phyloP scores from a whole-genome alignment of 35 echinoderm and acorn worm species.

The Ptychodera flava region DNA sequence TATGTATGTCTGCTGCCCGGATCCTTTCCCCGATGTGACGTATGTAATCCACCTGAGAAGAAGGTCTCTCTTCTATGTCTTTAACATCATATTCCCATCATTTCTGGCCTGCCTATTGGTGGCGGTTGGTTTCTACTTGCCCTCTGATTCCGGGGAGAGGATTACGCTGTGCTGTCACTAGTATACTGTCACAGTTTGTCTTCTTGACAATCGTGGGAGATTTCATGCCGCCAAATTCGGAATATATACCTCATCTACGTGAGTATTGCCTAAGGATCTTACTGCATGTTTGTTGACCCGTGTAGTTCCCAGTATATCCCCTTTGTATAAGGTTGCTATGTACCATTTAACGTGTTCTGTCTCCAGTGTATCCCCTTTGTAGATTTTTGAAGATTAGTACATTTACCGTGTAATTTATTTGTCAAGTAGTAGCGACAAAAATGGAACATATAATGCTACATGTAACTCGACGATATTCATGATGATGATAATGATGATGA shows the following conservation, averaged over 20 bases:
- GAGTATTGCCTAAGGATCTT: too few species aligned
- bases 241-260: conserved; percentile 5
- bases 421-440: too few species aligned
- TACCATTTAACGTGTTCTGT: too few species aligned
- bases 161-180: conserved; percentile 71
- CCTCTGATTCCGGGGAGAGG: conserved; percentile 89
- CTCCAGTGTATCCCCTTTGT: too few species aligned
- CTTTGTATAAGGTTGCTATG: too few species aligned
- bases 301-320: neutral
- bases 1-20: conserved; percentile 48
- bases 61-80: conserved; percentile 67
- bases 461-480: too few species aligned
- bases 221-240: conserved; percentile 74
- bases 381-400: too few species aligned
- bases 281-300: conserved; percentile 63
- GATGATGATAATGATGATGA: too few species aligned
- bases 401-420: too few species aligned
- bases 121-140: conserved; percentile 64
- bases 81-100: conserved; percentile 77
- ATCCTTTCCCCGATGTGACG: conserved; percentile 48
- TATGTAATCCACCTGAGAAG: conserved; percentile 53
- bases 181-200: conserved; percentile 74
- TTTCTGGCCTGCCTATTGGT: conserved; percentile 59
- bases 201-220: conserved; percentile 66
- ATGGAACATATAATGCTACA: too few species aligned